Conservation (phyloP, 2,797 vertebrate species). For the Brachymystax lenok region DNA sequence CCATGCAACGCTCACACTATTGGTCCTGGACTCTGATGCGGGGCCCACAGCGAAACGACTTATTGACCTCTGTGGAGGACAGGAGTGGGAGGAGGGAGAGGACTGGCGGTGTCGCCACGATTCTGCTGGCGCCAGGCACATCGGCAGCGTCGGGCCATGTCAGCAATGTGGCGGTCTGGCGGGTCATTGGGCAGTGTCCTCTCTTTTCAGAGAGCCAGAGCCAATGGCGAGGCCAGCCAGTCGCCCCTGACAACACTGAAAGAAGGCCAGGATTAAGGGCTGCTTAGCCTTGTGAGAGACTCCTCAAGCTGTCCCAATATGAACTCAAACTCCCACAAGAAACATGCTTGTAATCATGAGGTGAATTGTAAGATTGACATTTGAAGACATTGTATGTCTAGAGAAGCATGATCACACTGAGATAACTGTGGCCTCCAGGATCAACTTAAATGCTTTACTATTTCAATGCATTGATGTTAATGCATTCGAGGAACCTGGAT, state of each 20-base stretch:
- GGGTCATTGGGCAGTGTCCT: conserved; percentile 25
- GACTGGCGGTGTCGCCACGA: too few species aligned
- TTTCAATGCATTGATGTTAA: background rate
- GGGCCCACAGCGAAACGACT: too few species aligned
- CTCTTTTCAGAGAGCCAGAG: background rate
- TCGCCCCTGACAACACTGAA: too few species aligned
- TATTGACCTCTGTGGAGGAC: background rate
- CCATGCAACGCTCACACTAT: background rate
- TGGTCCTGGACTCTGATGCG: too few species aligned
- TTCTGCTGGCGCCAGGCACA: too few species aligned
- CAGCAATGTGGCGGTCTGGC: conserved; percentile 21
- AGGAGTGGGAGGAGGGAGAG: background rate
- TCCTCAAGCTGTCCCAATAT: background rate
- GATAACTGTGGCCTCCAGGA: background rate
- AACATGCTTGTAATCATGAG: background rate
- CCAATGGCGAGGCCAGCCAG: too few species aligned
- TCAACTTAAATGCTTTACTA: too few species aligned
- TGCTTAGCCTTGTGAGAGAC: background rate
- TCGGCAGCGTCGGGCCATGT: conserved; percentile 22
- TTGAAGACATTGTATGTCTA: background rate
- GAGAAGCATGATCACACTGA: background rate
- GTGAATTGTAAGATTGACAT: background rate
- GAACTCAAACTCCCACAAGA: background rate
- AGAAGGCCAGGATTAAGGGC: background rate
- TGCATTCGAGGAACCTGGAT: background rate